Percentiles rank a stretch among this genome's conserved stretches.
Conservation (phyloP, 2,113 vertebrate genomes). For the Proterorhinus semilunaris region DNA sequence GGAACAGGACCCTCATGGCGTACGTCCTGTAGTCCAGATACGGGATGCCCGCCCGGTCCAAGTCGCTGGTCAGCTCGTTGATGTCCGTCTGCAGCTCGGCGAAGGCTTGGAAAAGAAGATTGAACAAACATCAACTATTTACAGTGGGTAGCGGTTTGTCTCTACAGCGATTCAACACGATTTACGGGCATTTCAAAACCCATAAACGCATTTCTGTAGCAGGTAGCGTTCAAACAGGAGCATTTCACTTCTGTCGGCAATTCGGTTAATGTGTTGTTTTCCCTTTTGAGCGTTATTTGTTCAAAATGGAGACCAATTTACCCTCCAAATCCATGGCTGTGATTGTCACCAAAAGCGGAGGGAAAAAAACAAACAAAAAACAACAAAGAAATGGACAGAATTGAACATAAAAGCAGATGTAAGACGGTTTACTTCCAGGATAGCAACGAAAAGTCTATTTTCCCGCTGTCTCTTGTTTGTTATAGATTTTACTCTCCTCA, state of each 20-base stretch:
- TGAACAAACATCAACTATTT: not conserved
- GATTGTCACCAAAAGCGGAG: not conserved
- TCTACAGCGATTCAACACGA: not conserved
- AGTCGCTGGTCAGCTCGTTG: slow-evolving; percentile 96
- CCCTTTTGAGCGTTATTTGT: not conserved
- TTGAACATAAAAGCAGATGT: not conserved
- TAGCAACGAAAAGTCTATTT: not conserved
- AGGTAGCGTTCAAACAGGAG: not conserved
- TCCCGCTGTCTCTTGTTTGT: not conserved
- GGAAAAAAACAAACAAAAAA: not conserved
- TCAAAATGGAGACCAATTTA: not conserved
- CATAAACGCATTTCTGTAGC: not conserved
- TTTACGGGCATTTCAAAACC: not conserved
- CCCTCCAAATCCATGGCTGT: too few relatives aligned
- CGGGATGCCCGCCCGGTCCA: slow-evolving; percentile 94
- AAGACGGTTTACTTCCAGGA: not conserved
- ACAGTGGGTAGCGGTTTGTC: not conserved
- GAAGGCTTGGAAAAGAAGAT: slow-evolving; percentile 79
- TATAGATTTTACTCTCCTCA: too few relatives aligned
- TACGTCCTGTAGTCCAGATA: slow-evolving; percentile 97
- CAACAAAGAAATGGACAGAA: not conserved
- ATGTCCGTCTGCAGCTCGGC: slow-evolving; percentile 98
- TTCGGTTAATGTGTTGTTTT: not conserved
- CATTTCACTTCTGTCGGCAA: not conserved
- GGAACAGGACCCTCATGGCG: slow-evolving; percentile 97